Evolutionary conservation across 2,797 vertebrate genomes (phyloP).

Genomic region (Pogoniulus pusillus): DNA sequence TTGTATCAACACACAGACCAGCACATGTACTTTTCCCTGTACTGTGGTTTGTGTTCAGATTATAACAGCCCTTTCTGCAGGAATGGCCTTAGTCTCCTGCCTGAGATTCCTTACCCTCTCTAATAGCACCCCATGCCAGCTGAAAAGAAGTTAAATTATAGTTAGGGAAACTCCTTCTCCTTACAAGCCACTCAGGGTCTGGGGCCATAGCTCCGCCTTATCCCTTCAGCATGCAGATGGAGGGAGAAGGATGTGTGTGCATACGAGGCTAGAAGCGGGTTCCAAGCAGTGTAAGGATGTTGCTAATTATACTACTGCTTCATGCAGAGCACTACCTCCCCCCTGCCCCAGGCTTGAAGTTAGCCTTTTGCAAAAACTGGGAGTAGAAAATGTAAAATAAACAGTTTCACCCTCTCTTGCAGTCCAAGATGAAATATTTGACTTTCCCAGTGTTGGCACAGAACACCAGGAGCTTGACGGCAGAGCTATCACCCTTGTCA

Average conservation of each 20-base stretch:
- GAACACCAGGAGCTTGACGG: slow-evolving; percentile 78
- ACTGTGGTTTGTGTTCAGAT: neutral
- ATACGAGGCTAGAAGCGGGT: neutral
- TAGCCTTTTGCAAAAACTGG: neutral
- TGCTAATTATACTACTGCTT: neutral
- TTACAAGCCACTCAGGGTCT: neutral
- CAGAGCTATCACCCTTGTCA: slow-evolving; percentile 92
- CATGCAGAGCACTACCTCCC: neutral
- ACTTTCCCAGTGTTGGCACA: slow-evolving; percentile 83
- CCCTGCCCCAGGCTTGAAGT: neutral
- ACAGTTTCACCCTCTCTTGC: slow-evolving; percentile 18
- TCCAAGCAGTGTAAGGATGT: neutral
- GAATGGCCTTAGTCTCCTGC: neutral
- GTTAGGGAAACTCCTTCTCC: neutral
- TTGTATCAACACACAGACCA: neutral
- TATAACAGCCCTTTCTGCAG: neutral
- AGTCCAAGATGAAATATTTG: slow-evolving; percentile 94
- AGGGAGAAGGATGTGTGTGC: neutral
- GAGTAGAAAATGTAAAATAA: neutral
- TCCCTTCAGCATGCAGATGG: neutral
- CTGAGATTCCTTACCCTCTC: neutral
- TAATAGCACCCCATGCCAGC: neutral
- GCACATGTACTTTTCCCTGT: neutral
- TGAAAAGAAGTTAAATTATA: neutral
- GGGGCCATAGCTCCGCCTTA: neutral